Conservation (phyloP, 2,797 vertebrate species). For the Garrulus glandarius region DNA sequence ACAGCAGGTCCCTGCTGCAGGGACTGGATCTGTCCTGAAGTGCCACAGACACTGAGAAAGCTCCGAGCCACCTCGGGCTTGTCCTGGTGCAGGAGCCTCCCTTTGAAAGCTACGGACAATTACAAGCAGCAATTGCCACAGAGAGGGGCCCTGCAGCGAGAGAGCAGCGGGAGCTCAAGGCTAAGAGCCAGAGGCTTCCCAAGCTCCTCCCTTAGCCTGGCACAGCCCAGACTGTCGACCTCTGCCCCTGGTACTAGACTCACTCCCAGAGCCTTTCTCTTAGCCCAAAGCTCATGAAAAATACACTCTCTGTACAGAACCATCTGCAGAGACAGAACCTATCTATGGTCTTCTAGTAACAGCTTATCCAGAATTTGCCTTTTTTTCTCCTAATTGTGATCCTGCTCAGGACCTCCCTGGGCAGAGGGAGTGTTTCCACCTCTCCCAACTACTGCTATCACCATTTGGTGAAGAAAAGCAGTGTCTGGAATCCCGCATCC, state of each 20-base stretch:
- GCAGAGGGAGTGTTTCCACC: not conserved
- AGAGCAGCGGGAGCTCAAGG: not conserved
- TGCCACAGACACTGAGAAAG: not conserved
- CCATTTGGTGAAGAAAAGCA: not conserved
- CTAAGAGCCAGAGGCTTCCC: not conserved
- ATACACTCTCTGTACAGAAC: not conserved
- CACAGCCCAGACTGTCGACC: not conserved
- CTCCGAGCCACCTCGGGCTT: not conserved
- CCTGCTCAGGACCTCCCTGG: not conserved
- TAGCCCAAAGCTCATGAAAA: not conserved
- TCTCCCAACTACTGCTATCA: too few species aligned
- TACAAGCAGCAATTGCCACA: too few species aligned
- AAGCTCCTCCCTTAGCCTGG: not conserved
- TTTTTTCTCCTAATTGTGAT: not conserved
- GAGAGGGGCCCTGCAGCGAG: not conserved
- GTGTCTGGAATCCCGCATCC: fast-evolving
- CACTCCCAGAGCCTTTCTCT: not conserved
- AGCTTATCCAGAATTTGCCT: not conserved
- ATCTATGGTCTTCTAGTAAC: not conserved
- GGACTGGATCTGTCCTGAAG: not conserved
- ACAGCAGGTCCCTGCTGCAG: too few species aligned
- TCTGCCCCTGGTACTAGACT: too few species aligned
- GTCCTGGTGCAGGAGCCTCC: not conserved
- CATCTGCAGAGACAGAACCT: not conserved
- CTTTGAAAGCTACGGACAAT: not conserved